Evolutionary conservation across 1,140 invertebrate species (phyloP).

Genomic region (Hycleus cichorii): DNA sequence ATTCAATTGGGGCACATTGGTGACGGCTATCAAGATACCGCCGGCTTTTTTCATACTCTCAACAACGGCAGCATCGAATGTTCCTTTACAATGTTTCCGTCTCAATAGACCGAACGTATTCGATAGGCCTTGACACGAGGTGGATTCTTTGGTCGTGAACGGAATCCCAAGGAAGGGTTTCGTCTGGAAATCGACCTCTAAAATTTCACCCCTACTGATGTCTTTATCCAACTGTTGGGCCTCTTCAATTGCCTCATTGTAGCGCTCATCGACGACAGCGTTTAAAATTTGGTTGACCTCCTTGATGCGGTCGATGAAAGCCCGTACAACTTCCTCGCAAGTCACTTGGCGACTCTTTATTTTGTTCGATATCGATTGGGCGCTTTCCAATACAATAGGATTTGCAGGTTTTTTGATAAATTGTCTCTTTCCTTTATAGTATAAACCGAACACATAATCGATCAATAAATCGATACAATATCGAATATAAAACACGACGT

Average conservation of each 20-base stretch:
- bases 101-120: conserved; percentile 58
- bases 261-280: conserved; percentile 73
- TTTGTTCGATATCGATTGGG: conserved; percentile 52
- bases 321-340: conserved; percentile 62
- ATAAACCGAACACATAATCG: conserved; percentile 46
- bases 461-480: conserved; percentile 40
- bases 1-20: conserved; percentile 87
- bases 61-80: conserved; percentile 72
- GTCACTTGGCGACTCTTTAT: conserved; percentile 57
- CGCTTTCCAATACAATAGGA: conserved; percentile 56
- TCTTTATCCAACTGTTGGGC: conserved; percentile 63
- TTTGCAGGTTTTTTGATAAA: conserved; percentile 51
- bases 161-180: conserved; percentile 75
- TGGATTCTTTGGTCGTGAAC: conserved; percentile 64
- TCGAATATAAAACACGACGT: conserved; percentile 7
- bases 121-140: conserved; percentile 51
- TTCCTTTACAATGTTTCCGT: conserved; percentile 49
- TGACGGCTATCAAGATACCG: conserved; percentile 80
- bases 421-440: conserved; percentile 48
- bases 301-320: conserved; percentile 71
- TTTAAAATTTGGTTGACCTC: conserved; percentile 73
- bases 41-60: conserved; percentile 67
- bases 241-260: conserved; percentile 66
- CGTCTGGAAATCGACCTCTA: conserved; percentile 49
- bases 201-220: conserved; percentile 48